Conservation (phyloP, 1,140 invertebrate species). For the Meloidogyne chitwoodi region DNA sequence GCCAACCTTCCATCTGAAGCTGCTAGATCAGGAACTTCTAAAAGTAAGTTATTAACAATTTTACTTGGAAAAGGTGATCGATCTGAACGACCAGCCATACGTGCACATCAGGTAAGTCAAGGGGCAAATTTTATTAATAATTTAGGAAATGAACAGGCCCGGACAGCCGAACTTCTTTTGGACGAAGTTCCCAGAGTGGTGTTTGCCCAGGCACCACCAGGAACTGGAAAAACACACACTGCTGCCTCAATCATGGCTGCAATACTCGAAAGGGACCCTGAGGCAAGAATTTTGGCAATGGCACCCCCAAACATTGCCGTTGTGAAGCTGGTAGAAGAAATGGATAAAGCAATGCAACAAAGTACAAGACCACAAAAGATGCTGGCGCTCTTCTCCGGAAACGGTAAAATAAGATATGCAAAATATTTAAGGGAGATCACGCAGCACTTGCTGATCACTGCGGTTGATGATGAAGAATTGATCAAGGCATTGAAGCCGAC, state of each 20-base stretch:
- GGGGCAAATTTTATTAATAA: not conserved
- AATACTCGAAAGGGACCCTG: not conserved
- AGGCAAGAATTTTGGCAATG: not conserved
- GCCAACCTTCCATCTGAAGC: not conserved
- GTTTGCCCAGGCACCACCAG: not conserved
- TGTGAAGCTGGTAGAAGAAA: not conserved
- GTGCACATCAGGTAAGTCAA: no score
- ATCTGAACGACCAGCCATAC: not conserved
- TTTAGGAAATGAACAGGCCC: not conserved
- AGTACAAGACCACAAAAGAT: not conserved
- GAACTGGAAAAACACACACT: not conserved
- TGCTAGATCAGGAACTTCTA: not conserved
- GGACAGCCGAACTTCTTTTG: not conserved
- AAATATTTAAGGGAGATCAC: not conserved
- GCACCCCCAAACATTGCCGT: constrained; percentile 6
- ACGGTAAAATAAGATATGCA: not conserved
- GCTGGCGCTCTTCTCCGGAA: not conserved
- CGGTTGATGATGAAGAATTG: not conserved
- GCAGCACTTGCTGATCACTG: not conserved
- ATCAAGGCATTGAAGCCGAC: not conserved
- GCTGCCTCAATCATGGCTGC: constrained; percentile 4
- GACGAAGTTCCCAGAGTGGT: not conserved
- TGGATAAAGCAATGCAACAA: not conserved
- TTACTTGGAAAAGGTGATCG: not conserved
- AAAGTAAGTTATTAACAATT: not conserved